Evolutionary conservation across 1,140 invertebrate genomes (phyloP).

Genomic region (Steinernema khuongi): DNA sequence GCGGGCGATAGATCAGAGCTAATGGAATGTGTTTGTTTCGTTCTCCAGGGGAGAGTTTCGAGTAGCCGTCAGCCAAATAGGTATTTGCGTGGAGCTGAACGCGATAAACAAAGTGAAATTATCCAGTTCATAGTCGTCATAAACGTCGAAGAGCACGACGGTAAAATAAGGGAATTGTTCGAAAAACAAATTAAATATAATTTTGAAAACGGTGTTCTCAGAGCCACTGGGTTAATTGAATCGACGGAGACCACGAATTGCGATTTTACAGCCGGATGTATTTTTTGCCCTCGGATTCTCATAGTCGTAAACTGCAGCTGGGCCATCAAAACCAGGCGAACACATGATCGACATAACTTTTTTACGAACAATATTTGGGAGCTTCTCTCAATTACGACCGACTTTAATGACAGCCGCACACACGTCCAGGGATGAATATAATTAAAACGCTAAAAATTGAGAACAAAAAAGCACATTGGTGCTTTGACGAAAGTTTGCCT

Average conservation of each 20-base stretch:
- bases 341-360: constrained; percentile 15
- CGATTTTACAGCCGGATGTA: background rate
- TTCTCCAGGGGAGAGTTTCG: too few species aligned
- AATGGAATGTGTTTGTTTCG: constrained; percentile 5
- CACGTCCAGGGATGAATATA: background rate
- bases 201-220: too few species aligned
- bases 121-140: too few species aligned
- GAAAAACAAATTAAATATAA: background rate
- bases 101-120: background rate
- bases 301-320: constrained; percentile 10
- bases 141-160: background rate
- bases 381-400: constrained; percentile 12
- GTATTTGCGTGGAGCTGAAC: background rate
- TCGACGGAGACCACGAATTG: background rate
- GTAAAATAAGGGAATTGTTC: background rate
- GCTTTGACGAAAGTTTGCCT: background rate
- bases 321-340: background rate
- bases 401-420: background rate
- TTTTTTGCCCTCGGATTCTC: background rate
- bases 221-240: background rate
- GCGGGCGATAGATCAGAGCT: constrained; percentile 8
- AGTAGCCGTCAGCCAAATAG: background rate
- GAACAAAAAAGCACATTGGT: background rate
- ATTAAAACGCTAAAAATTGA: background rate
- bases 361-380: background rate